Percentiles rank a stretch among this genome's conserved stretches.
Evolutionary conservation across 2,888 invertebrate species (phyloP).

Genomic region (Eurois occulta): DNA sequence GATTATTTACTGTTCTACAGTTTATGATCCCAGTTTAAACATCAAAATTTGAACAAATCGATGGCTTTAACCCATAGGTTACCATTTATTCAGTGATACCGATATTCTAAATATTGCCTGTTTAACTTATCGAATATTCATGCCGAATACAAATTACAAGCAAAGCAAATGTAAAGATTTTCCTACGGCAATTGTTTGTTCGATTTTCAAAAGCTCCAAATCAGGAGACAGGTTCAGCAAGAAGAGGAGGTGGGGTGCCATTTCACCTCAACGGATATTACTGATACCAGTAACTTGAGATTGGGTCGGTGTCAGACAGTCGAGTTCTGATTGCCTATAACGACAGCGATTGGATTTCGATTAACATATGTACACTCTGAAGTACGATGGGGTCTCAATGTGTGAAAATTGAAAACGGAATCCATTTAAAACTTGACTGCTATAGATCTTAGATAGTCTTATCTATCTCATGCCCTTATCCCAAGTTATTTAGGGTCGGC

Average conservation of each 20-base stretch:
- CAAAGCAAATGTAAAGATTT: background rate
- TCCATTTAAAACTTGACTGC: background rate
- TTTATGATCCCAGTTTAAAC: background rate
- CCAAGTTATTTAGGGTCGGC: background rate
- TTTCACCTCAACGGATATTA: slow-evolving; percentile 34
- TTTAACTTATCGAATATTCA: background rate
- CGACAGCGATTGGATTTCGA: slow-evolving; percentile 32
- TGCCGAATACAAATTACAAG: background rate
- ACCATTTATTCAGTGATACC: background rate
- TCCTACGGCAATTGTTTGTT: background rate
- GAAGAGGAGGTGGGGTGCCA: background rate
- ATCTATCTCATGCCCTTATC: background rate
- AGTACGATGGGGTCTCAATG: background rate
- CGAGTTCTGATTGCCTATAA: slow-evolving; percentile 27
- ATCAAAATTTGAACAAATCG: background rate
- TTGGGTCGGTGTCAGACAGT: slow-evolving; percentile 35
- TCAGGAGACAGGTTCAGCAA: background rate
- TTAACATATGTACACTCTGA: slow-evolving; percentile 27
- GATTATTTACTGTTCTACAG: background rate
- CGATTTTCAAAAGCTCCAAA: background rate
- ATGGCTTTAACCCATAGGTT: background rate
- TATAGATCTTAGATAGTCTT: background rate
- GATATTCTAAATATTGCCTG: background rate
- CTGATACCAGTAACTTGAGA: slow-evolving; percentile 14
- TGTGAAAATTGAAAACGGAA: background rate